Evolutionary conservation across 2,113 vertebrate genomes (phyloP), one percentile per base, ranked within the genome.

Genomic region (Triplophysa tibetana): DNA sequence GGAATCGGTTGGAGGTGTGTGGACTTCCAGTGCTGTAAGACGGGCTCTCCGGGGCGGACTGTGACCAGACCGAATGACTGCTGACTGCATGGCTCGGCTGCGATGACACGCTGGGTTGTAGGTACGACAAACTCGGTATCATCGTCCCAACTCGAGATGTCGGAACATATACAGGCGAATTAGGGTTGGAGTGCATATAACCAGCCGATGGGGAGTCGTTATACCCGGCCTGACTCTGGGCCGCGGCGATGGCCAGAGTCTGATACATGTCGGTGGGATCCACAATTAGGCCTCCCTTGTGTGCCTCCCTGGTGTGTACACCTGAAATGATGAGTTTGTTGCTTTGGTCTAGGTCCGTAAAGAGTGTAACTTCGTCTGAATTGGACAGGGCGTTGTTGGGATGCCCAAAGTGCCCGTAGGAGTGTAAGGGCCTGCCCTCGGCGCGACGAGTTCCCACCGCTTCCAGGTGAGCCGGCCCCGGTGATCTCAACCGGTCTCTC

Each of bases 261-360:
- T 96, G 96, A 88, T 98, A 99, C 97, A 99, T 98, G 90, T 98
- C 97, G 86, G 92, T 93, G 87, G 95, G 94, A 90, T 96, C 95
- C 83, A 94, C 92, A 74, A 94, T 88, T 68, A 94, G 69, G 81
- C 92, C 86, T 85, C 92, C 88, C 88, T 96, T 96, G 88, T 95
- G 90, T 82, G 93, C 90, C 73, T 77, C 74, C 62, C 74, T 64
- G 43, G 43, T 13, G 62, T 77, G 74, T 64, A 94, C 95, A 81
- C 95, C 88, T 87, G 96, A 92, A 89, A 97, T 94, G 86, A 98
- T 93, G 74, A 98, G 94, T 85, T 98, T 98, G 87, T 93, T 94
- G 88, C 94, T 92, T 90, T 97, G 96, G 86, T 98, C 96, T 84
- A 98, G 91, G 89, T 98, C 97, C 89, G 96, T 94, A 88, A 99